phyloP scores from a whole-genome alignment of 2,888 invertebrate species.

The Cryptophagus acutangulus region DNA sequence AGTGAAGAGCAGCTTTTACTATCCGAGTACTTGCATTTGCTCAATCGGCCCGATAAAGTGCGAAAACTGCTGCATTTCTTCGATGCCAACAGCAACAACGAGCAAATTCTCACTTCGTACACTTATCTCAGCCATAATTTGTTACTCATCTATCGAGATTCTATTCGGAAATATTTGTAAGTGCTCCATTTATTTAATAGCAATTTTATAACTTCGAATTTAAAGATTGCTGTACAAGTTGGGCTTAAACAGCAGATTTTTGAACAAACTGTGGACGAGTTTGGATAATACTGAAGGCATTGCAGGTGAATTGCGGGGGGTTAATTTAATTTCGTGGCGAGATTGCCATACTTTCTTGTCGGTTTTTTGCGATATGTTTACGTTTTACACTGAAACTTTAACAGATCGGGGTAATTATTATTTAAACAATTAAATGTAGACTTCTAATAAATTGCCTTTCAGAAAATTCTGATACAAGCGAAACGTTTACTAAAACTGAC shows the following conservation, averaged over 20 bases:
- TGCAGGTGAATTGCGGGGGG: conserved; percentile 36
- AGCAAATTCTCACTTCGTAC: conserved; percentile 38
- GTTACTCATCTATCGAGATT: conserved; percentile 72
- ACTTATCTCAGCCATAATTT: conserved; percentile 74
- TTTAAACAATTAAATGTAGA: background rate
- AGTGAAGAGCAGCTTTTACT: conserved; percentile 38
- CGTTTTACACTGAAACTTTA: conserved; percentile 46
- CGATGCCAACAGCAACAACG: conserved; percentile 43
- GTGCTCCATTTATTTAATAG: background rate
- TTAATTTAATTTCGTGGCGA: conserved; percentile 39
- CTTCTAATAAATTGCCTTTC: conserved; percentile 12
- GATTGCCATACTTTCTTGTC: conserved; percentile 42
- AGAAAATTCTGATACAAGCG: conserved; percentile 46
- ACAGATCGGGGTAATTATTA: conserved; percentile 41
- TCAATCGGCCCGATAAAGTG: conserved; percentile 44
- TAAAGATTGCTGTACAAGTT: conserved; percentile 43
- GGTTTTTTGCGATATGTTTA: conserved; percentile 48
- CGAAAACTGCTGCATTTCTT: conserved; percentile 52
- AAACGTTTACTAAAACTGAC: conserved; percentile 42
- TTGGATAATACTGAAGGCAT: conserved; percentile 34
- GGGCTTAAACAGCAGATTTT: conserved; percentile 42
- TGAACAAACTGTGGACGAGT: conserved; percentile 42
- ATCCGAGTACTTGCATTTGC: conserved; percentile 40
- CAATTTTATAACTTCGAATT: conserved; percentile 7
- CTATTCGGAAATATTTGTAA: conserved; percentile 80